Conservation (phyloP, 1,140 invertebrate species). For the Drosophila arizonae region DNA sequence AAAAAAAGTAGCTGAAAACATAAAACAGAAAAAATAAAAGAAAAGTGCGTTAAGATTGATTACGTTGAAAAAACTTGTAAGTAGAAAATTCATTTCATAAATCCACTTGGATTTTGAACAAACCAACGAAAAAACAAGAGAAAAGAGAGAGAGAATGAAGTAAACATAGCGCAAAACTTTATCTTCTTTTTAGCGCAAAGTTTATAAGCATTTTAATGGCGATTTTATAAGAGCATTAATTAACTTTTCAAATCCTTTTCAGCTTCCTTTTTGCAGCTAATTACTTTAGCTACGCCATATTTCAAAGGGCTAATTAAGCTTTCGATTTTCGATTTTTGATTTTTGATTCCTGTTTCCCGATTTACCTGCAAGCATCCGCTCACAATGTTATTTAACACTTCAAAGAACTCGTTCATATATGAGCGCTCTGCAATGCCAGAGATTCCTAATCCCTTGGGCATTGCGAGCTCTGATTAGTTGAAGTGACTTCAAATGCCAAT, state of each 20-base stretch:
- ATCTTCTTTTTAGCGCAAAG: constrained; percentile 12
- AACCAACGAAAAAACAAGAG: neutral
- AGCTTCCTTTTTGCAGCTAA: constrained; percentile 3
- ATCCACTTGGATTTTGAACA: neutral
- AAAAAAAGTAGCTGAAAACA: neutral
- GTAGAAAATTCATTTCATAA: constrained; percentile 5
- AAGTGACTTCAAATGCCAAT: no score
- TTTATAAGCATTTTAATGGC: constrained; percentile 22
- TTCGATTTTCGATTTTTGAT: constrained; percentile 10
- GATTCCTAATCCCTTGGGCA: no score
- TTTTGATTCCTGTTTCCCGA: neutral
- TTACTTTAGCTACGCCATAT: constrained; percentile 7
- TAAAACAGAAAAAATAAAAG: no score
- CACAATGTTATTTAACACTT: constrained; percentile 4
- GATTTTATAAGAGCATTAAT: constrained; percentile 18
- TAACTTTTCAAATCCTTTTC: constrained; percentile 5
- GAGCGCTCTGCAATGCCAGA: neutral
- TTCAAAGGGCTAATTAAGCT: constrained; percentile 10
- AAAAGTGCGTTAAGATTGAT: constrained; percentile 43
- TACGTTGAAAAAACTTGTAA: constrained; percentile 11
- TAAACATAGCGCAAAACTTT: constrained; percentile 2
- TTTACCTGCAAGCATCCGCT: neutral
- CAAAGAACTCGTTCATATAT: constrained; percentile 6
- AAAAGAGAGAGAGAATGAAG: neutral
- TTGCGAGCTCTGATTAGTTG: neutral